These are phyloP conservation scores for Rhinogobio ventralis DNA, from an alignment of 2,797 vertebrate genomes.

Conservation along the genomic window DNA sequence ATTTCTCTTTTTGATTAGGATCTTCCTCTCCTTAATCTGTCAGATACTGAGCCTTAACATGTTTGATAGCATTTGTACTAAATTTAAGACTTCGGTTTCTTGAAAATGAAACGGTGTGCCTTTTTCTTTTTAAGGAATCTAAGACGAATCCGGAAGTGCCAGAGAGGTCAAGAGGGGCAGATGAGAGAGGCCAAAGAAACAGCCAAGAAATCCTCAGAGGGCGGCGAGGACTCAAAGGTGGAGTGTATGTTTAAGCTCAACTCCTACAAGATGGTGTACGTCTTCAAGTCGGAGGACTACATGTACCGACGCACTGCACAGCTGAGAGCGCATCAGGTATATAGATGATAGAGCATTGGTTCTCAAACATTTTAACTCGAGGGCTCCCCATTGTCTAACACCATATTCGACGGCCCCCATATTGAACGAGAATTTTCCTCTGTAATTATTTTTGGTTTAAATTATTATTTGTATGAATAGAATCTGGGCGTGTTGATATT, in stretches of 20 bases:
- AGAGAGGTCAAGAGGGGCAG: slow-evolving; percentile 91
- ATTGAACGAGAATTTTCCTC: background rate
- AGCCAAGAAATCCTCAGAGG: slow-evolving; percentile 84
- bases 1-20: slow-evolving; percentile 54
- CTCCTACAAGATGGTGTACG: slow-evolving; percentile 99
- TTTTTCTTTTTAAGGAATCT: slow-evolving; percentile 84
- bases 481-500: background rate
- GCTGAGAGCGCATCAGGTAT: slow-evolving; percentile 94
- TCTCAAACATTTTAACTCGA: background rate
- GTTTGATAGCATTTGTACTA: slow-evolving; percentile 48
- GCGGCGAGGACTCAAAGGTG: slow-evolving; percentile 86
- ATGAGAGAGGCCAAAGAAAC: slow-evolving; percentile 88
- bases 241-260: slow-evolving; percentile 99
- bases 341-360: slow-evolving; percentile 4
- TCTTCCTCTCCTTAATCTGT: slow-evolving; percentile 67
- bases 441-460: background rate
- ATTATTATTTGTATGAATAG: background rate
- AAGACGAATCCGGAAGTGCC: slow-evolving; percentile 92
- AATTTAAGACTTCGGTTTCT: slow-evolving; percentile 27
- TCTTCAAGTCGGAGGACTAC: slow-evolving; percentile 98
- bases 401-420: background rate
- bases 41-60: slow-evolving; percentile 72
- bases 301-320: slow-evolving; percentile 98
- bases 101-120: slow-evolving; percentile 22
- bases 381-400: background rate